Evolutionary conservation across 2,113 vertebrate species (phyloP), one percentile per base, ranked within the genome.

Genomic region (Miniopterus natalensis): DNA sequence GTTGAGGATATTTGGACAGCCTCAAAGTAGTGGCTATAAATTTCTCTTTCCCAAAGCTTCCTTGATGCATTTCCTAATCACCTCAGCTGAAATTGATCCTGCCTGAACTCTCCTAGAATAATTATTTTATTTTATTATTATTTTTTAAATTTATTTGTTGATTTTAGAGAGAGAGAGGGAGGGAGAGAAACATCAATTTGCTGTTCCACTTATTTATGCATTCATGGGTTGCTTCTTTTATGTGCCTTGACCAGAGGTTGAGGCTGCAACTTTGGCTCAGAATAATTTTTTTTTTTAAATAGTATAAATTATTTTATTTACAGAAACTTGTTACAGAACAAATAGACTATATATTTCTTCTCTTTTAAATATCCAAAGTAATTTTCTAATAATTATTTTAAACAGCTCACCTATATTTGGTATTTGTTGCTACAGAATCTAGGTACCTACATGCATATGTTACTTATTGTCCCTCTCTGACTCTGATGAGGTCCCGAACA

Each of bases 291-390:
- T 99, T 99, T 99, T n/a, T n/a, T n/a, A 99, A 99, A 99, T 99
- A 99, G 99, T 99, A 99, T 99, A 99, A 99, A 99, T 99, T 99
- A 99, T 99, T 99, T 99, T 99, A 99, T 99, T 99, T 99, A 99
- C 99, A 99, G 99, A 99, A 99, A 99, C 99, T 99, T 99, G 99
- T 99, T 99, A 99, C 99, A 99, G 99, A 99, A 99, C 99, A 99
- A 99, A 99, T 99, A 99, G 99, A 99, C 99, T 99, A 99, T 99
- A 99, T 99, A 99, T 99, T 99, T 99, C 97, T 98, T 99, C 96
- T 99, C 99, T 99, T 99, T 99, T 99, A 99, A 99, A 99, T 99
- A 99, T 99, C 99, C 98, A 99, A 99, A 99, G 99, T 99, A 99
- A 99, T 99, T 99, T 98, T 98, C 99, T 99, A 99, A 36, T 36